Conservation (phyloP, 1,140 invertebrate genomes). For the Sycobia sp. region DNA sequence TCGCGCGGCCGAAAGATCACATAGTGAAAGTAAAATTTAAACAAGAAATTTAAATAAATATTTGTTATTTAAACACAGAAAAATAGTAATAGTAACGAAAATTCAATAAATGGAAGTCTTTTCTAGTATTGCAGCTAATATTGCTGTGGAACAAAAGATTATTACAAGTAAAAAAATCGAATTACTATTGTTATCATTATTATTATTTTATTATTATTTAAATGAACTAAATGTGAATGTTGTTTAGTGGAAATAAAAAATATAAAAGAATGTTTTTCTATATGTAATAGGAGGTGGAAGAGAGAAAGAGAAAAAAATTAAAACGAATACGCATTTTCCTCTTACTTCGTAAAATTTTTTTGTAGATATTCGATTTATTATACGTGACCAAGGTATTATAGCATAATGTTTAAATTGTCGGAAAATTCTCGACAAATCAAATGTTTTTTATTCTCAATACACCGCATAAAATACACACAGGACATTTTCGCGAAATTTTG, state of each 20-base stretch:
- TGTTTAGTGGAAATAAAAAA: too few species aligned
- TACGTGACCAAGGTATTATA: too few species aligned
- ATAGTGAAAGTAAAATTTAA: slow-evolving; percentile 22
- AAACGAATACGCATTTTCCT: too few species aligned
- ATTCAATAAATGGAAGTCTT: too few species aligned
- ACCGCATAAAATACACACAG: background rate
- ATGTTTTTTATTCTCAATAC: background rate
- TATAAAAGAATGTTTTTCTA: too few species aligned
- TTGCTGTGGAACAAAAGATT: too few species aligned
- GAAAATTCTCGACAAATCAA: slow-evolving; percentile 22
- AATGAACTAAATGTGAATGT: too few species aligned
- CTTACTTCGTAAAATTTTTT: too few species aligned
- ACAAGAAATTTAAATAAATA: slow-evolving; percentile 10
- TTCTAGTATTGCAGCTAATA: too few species aligned
- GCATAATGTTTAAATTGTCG: slow-evolving; percentile 18
- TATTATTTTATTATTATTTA: slow-evolving; percentile 12
- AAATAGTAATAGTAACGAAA: slow-evolving; percentile 12
- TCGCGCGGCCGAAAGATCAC: slow-evolving; percentile 17
- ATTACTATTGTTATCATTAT: background rate
- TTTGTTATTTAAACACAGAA: background rate
- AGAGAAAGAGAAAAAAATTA: too few species aligned
- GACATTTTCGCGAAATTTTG: too few species aligned
- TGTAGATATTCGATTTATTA: slow-evolving; percentile 25
- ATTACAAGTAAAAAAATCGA: slow-evolving; percentile 20
- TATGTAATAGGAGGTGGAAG: too few species aligned